Evolutionary conservation across 1,140 invertebrate species (phyloP).

Genomic region (Lordiphosa stackelbergi): DNA sequence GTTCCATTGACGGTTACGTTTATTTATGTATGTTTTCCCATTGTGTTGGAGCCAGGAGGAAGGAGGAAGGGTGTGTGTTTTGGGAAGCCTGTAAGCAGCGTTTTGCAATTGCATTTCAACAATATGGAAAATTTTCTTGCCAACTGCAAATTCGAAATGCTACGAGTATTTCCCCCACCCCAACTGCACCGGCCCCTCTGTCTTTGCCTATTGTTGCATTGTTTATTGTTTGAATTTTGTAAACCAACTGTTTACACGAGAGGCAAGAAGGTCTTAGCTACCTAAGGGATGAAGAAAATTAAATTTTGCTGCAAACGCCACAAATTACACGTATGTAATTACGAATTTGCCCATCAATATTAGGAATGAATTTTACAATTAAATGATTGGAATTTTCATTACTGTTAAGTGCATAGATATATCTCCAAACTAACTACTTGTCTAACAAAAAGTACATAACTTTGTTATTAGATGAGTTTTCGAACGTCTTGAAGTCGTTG

Average conservation of each 20-base stretch:
- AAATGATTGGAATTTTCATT: too few relatives aligned
- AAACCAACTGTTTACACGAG: conserved; percentile 24
- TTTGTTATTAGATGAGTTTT: conserved; percentile 30
- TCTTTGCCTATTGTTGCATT: conserved; percentile 50
- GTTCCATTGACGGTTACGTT: conserved; percentile 60
- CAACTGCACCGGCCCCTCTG: conserved; percentile 12
- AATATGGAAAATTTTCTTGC: conserved; percentile 51
- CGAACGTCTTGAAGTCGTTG: conserved; percentile 23
- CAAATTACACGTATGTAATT: too few relatives aligned
- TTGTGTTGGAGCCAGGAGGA: neutral
- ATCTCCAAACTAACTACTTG: neutral
- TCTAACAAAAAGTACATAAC: conserved; percentile 32
- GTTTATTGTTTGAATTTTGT: conserved; percentile 65
- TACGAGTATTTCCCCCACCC: conserved; percentile 14
- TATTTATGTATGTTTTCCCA: conserved; percentile 42
- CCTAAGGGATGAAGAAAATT: neutral
- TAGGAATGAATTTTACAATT: too few relatives aligned
- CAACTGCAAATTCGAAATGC: conserved; percentile 48
- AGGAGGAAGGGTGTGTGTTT: conserved; percentile 10
- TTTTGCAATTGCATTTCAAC: conserved; percentile 55
- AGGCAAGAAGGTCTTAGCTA: too few relatives aligned
- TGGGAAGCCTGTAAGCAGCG: conserved; percentile 54
- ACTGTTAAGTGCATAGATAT: too few relatives aligned
- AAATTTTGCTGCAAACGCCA: too few relatives aligned
- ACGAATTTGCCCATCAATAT: too few relatives aligned